A percentile compares a stretch with the other conserved stretches of the same genome.
Evolutionary conservation across 1,140 invertebrate species (phyloP).

Genomic region (Ganaspis sp.): DNA sequence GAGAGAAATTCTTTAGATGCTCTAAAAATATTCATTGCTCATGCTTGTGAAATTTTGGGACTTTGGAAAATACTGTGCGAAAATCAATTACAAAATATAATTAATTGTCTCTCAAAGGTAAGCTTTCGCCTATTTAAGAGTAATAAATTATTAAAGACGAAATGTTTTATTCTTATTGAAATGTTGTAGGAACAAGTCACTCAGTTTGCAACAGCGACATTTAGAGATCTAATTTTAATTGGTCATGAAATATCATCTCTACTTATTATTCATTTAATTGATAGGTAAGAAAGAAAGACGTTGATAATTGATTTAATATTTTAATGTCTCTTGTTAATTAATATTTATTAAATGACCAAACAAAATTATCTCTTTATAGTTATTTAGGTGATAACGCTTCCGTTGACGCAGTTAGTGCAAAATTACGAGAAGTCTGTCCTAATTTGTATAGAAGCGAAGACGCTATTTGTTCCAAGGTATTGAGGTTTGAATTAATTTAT

Average conservation of each 20-base stretch:
- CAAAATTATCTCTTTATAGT: conserved; percentile 66
- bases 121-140: conserved; percentile 31
- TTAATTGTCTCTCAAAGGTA: conserved; percentile 77
- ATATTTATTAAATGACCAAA: no score
- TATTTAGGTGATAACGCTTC: conserved; percentile 97
- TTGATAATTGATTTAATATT: no score
- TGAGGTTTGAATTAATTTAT: not conserved
- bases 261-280: conserved; percentile 86
- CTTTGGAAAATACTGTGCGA: conserved; percentile 96
- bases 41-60: conserved; percentile 92
- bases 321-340: no score
- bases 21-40: conserved; percentile 85
- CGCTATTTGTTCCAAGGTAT: conserved; percentile 93
- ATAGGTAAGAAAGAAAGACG: conserved; percentile 77
- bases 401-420: conserved; percentile 91
- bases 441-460: conserved; percentile 96
- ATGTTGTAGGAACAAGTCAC: conserved; percentile 79
- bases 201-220: conserved; percentile 80
- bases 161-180: conserved; percentile 40
- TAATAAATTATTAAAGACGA: not conserved
- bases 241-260: conserved; percentile 88
- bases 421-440: conserved; percentile 94
- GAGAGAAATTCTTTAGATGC: conserved; percentile 87
- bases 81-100: conserved; percentile 93
- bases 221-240: conserved; percentile 89